These are phyloP conservation scores for Spinus pinus DNA, from an alignment of 2,797 vertebrate genomes.

Conservation along the genomic window DNA sequence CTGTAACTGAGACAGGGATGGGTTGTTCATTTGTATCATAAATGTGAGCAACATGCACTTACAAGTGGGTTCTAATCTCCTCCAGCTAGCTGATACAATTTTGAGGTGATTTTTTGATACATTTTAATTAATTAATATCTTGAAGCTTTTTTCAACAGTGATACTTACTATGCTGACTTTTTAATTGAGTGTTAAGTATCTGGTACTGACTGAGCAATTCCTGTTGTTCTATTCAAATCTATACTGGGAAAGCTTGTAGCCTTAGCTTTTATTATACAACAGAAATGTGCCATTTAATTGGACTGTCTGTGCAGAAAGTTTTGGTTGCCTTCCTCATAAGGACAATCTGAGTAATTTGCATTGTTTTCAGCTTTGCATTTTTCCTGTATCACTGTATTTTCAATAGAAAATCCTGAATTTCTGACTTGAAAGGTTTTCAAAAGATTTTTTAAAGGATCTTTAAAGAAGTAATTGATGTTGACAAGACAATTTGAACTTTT, in stretches of 20 bases:
- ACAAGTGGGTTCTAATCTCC: background rate
- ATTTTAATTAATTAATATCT: background rate
- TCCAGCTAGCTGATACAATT: background rate
- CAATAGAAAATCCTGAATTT: background rate
- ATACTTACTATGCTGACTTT: background rate
- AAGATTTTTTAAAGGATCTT: background rate
- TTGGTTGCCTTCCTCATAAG: background rate
- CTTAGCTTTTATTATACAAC: background rate
- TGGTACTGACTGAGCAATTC: background rate
- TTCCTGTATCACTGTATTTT: background rate
- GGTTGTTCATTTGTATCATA: background rate
- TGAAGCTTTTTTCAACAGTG: background rate
- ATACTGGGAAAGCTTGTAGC: background rate
- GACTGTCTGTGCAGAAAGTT: background rate
- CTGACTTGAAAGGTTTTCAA: background rate
- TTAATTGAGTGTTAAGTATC: background rate
- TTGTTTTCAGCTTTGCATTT: background rate
- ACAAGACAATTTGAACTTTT: background rate
- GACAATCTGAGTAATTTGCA: background rate
- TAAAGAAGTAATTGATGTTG: background rate
- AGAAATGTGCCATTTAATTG: background rate
- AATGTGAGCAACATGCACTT: background rate
- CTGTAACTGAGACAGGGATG: background rate
- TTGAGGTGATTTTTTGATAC: background rate
- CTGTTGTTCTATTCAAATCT: background rate